Evolutionary conservation across 2,113 vertebrate genomes (phyloP).

Genomic region (Ranitomeya imitator): DNA sequence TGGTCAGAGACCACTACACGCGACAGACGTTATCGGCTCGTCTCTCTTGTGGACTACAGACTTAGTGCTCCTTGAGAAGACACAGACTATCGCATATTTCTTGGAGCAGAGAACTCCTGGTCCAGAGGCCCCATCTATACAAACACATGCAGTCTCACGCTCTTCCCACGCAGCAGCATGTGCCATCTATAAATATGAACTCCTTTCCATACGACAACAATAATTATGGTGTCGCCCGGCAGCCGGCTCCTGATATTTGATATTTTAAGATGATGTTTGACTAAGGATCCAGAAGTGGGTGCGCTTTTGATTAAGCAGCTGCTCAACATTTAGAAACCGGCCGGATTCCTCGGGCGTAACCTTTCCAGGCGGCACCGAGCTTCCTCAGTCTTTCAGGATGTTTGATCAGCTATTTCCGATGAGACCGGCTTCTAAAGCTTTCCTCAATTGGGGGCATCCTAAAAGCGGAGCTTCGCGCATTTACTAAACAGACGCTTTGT

Average conservation of each 20-base stretch:
- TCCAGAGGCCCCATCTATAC: background rate
- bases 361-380: constrained; percentile 29
- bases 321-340: constrained; percentile 44
- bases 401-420: constrained; percentile 1
- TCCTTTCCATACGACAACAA: background rate
- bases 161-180: background rate
- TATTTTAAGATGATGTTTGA: constrained; percentile 49
- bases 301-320: constrained; percentile 51
- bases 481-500: background rate
- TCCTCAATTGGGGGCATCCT: constrained; percentile 16
- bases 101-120: background rate
- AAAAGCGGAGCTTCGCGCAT: background rate
- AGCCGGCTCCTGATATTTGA: constrained; percentile 34
- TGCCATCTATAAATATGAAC: background rate
- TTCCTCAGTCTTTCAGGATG: background rate
- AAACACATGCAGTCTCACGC: background rate
- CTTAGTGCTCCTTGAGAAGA: background rate
- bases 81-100: too few species aligned
- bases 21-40: background rate
- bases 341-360: constrained; percentile 35
- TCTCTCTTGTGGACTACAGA: background rate
- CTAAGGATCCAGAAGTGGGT: constrained; percentile 48
- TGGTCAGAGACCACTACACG: background rate
- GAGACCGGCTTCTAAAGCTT: constrained; percentile 17
- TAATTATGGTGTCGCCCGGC: background rate